Evolutionary conservation across 2,888 invertebrate genomes (phyloP).

Genomic region (Chesias legatella): DNA sequence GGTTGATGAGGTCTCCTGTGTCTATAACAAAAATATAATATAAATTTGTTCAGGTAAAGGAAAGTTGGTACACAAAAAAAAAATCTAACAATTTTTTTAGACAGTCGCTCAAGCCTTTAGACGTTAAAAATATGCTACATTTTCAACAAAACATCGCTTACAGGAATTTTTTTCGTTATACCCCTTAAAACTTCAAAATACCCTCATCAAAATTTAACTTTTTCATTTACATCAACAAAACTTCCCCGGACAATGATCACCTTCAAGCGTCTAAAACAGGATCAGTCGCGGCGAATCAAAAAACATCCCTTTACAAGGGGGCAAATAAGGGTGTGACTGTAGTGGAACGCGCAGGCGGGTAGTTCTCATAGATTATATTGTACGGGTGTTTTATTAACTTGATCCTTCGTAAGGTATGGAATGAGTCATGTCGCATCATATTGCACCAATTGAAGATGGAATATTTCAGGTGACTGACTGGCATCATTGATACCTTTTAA

Average conservation of each 20-base stretch:
- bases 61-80: too few relatives aligned
- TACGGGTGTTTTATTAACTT: too few relatives aligned
- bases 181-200: constrained; percentile 4
- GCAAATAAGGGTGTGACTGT: neutral
- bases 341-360: neutral
- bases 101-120: too few relatives aligned
- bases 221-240: constrained; percentile 11
- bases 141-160: neutral
- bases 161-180: constrained; percentile 1
- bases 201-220: constrained; percentile 11
- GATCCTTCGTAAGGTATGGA: too few relatives aligned
- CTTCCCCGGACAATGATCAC: constrained; percentile 18
- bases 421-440: too few relatives aligned
- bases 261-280: constrained; percentile 14
- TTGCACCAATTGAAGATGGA: too few relatives aligned
- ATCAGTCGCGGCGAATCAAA: constrained; percentile 23
- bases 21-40: constrained; percentile 42
- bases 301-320: constrained; percentile 34
- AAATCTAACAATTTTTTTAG: too few relatives aligned
- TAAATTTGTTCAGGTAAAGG: too few relatives aligned
- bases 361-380: neutral
- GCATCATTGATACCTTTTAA: too few relatives aligned
- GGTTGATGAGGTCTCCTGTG: constrained; percentile 71
- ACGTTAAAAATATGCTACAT: too few relatives aligned
- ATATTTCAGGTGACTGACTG: too few relatives aligned